Evolutionary conservation across 2,797 vertebrate genomes (phyloP), one percentile per base, ranked within the genome.

Genomic region (Micrastur ruficollis): DNA sequence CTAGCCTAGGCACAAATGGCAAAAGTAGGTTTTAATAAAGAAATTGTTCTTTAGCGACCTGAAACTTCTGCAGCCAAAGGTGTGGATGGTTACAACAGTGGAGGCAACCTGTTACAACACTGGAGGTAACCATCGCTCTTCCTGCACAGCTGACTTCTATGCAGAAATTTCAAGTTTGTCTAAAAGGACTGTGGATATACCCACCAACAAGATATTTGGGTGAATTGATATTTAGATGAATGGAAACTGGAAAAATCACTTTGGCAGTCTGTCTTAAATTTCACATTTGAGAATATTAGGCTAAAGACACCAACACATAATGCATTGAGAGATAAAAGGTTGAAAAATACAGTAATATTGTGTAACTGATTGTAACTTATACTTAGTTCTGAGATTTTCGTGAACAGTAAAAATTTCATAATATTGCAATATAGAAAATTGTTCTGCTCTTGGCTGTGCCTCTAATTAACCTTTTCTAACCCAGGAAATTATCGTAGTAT

Each of bases 381-480:
- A 49, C 19, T 52, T 53, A 44, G 31, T 66, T 76, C 11, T 47
- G 63, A 84, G 31, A 29, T 76, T 82, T 93, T 81, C 52, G 59
- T 50, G 47, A 76, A 38, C 31, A 71, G 26, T 66, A 75, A 81
- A 81, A 82, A 27, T 10, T 68, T 63, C 0, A 0, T 59, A 38
- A 40, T n/a, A 11, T 34, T 91, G 44, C 38, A 88, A 14, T 90
- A 32, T 19, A 56, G 15, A 19, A 66, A 58, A 50, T 75, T 74
- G 52, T 76, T 83, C 56, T 72, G 17, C 52, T 93, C 15, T 74
- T 62, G 76, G 50, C 68, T 65, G 36, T 93, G 83, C 55, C 71
- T 86, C 53, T 94, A 67, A 86, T 95, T 96, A 96, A 97, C 88
- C 34, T 95, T 92, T 91, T 95, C 72, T 85, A 76, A 80, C 59